Conservation (phyloP, 1,140 invertebrate species). For the Drosophila varians region DNA sequence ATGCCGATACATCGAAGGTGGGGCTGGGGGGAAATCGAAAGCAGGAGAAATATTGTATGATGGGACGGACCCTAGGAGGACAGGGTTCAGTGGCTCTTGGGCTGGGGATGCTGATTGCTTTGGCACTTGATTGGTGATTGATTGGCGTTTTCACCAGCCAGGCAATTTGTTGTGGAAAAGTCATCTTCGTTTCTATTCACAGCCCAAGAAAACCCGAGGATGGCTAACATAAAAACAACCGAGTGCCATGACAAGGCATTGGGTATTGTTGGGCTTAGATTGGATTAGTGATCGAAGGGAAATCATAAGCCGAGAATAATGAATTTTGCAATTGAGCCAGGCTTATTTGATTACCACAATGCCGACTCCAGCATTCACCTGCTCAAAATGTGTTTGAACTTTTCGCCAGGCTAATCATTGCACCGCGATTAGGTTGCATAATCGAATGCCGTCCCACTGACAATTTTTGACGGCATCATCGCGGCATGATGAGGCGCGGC, state of each 20-base stretch:
- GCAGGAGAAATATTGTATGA: constrained; percentile 15
- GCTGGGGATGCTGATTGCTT: constrained; percentile 34
- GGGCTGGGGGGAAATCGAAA: constrained; percentile 5
- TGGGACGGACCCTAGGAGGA: constrained; percentile 34
- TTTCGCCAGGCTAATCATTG: constrained; percentile 27
- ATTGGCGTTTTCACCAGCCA: constrained; percentile 73
- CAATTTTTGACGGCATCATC: constrained; percentile 41
- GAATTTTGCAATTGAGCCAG: constrained; percentile 13
- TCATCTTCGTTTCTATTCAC: constrained; percentile 20
- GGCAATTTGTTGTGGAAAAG: constrained; percentile 50
- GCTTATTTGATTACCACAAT: constrained; percentile 14
- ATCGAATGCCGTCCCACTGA: constrained; percentile 29
- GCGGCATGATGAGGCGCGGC: constrained; percentile 63
- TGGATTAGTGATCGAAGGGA: constrained; percentile 2
- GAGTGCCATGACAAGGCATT: constrained; percentile 26
- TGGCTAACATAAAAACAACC: constrained; percentile 35
- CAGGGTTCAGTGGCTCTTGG: constrained; percentile 52
- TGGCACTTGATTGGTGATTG: constrained; percentile 70
- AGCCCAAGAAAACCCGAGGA: constrained; percentile 33
- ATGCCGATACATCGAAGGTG: not conserved
- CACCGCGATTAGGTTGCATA: constrained; percentile 56
- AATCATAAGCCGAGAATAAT: constrained; percentile 4
- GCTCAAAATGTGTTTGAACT: constrained; percentile 14
- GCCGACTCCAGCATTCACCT: constrained; percentile 19
- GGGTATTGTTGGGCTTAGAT: constrained; percentile 6